Conservation (phyloP, 1,140 invertebrate genomes). For the Eciton burchellii region DNA sequence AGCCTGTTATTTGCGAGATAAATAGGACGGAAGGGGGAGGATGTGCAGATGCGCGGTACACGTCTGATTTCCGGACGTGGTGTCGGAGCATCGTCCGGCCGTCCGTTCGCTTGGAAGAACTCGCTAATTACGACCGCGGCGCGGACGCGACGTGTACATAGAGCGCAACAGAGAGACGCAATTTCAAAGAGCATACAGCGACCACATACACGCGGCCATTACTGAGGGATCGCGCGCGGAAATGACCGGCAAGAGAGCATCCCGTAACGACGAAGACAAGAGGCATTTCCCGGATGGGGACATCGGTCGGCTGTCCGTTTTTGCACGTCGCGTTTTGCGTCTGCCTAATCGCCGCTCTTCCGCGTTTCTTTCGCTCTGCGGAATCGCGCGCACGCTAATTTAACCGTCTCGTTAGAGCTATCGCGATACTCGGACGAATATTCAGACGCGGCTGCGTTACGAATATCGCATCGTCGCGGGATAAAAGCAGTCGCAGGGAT, state of each 20-base stretch:
- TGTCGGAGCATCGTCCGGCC: conserved; percentile 23
- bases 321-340: conserved; percentile 19
- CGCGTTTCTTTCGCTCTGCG: not conserved
- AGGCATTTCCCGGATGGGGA: conserved; percentile 5
- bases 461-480: conserved; percentile 11
- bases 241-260: conserved; percentile 38
- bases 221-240: conserved; percentile 27
- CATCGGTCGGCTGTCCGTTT: conserved; percentile 45
- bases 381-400: conserved; percentile 36
- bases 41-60: conserved; percentile 11
- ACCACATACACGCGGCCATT: conserved; percentile 23
- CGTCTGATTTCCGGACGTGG: conserved; percentile 46
- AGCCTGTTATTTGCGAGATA: conserved; percentile 10
- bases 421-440: conserved; percentile 26
- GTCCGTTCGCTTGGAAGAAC: conserved; percentile 63
- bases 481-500: not conserved
- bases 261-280: conserved; percentile 2
- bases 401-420: conserved; percentile 39
- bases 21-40: conserved; percentile 22
- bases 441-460: not conserved
- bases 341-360: not conserved
- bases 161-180: conserved; percentile 42
- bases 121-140: conserved; percentile 59
- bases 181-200: conserved; percentile 42
- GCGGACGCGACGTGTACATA: conserved; percentile 22